A percentile compares a stretch with the other conserved stretches of the same genome.
These are phyloP conservation scores for Phyllostomus hastatus DNA, from an alignment of 2,113 vertebrate genomes.

Conservation along the genomic window DNA sequence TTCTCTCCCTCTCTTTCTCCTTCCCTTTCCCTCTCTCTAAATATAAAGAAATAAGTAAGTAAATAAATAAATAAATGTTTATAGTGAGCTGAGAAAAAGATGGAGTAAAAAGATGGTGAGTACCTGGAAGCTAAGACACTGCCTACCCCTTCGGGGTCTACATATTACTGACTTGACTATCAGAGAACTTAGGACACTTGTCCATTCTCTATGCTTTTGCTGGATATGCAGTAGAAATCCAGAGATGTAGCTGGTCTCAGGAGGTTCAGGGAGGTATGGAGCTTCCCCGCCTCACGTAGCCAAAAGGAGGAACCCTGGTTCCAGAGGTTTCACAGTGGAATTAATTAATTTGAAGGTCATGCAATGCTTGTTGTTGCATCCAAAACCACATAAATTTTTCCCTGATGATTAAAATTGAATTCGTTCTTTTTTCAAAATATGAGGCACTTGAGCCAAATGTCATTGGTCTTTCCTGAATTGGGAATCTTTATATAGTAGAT, in stretches of 20 bases:
- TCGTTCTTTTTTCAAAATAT: neutral
- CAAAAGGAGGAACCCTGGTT: neutral
- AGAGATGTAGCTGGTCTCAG: neutral
- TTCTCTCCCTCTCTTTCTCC: too few species aligned
- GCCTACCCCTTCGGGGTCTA: neutral
- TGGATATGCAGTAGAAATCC: neutral
- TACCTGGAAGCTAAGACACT: neutral
- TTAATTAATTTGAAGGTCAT: slow-evolving; percentile 32
- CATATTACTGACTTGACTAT: neutral
- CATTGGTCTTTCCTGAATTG: neutral
- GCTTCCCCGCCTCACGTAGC: neutral
- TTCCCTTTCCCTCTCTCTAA: too few species aligned
- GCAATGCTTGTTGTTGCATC: neutral
- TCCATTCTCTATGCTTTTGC: neutral
- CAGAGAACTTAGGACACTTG: neutral
- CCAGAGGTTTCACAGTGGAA: neutral
- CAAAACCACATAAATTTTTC: neutral
- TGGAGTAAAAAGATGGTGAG: neutral
- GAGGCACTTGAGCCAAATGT: neutral
- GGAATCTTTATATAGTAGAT: neutral
- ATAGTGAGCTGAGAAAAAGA: neutral
- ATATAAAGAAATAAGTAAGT: too few species aligned
- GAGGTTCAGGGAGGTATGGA: neutral
- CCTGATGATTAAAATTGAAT: neutral
- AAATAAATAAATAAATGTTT: too few species aligned